Percentiles rank a stretch among this genome's conserved stretches.
These are phyloP conservation scores for Asbolus verrucosus DNA, from an alignment of 1,140 invertebrate species.

Conservation along the genomic window DNA sequence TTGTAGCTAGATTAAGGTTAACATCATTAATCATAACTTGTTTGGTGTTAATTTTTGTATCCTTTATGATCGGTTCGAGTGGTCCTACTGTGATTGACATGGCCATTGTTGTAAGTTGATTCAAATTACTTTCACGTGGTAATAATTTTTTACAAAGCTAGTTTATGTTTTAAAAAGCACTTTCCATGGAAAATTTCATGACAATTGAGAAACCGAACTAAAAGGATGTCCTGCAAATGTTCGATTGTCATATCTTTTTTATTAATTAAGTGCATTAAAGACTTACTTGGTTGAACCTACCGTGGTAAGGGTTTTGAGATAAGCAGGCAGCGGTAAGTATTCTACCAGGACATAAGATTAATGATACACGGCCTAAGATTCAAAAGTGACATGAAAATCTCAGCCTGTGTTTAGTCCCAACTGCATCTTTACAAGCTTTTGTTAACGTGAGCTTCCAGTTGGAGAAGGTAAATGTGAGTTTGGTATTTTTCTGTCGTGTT, in stretches of 20 bases:
- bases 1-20: conserved; percentile 38
- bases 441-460: conserved; percentile 39
- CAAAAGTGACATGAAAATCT: conserved; percentile 63
- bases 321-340: conserved; percentile 52
- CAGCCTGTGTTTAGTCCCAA: conserved; percentile 55
- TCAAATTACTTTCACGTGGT: conserved; percentile 30
- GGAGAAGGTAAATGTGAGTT: conserved; percentile 6
- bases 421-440: conserved; percentile 59
- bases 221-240: conserved; percentile 25
- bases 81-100: conserved; percentile 43
- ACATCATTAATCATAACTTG: conserved; percentile 46
- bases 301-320: conserved; percentile 51
- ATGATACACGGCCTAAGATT: conserved; percentile 60
- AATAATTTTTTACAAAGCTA: conserved; percentile 9
- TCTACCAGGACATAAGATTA: conserved; percentile 59
- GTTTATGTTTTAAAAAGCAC: too few species aligned
- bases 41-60: conserved; percentile 46
- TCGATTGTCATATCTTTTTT: conserved; percentile 50
- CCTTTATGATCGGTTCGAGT: conserved; percentile 40
- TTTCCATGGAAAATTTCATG: too few species aligned
- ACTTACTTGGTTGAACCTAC: conserved; percentile 49
- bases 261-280: conserved; percentile 56
- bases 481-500: too few species aligned
- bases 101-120: conserved; percentile 38
- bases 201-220: not conserved